Evolutionary conservation across 2,113 vertebrate genomes (phyloP).

Genomic region (Gasterosteus nipponicus): DNA sequence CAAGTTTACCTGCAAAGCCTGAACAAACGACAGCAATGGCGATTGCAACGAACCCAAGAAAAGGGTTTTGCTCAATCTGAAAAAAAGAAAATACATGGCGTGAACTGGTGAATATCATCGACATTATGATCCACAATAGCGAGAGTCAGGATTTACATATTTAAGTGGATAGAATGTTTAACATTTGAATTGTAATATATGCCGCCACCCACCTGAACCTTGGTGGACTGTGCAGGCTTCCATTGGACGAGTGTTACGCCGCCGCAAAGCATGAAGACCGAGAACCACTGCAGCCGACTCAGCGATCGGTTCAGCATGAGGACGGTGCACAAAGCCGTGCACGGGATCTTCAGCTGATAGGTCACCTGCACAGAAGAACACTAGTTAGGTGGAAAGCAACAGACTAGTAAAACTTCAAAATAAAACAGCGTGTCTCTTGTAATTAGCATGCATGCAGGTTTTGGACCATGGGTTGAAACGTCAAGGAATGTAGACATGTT

Average conservation of each 20-base stretch:
- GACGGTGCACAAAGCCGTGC: slow-evolving; percentile 94
- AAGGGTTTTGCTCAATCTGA: slow-evolving; percentile 92
- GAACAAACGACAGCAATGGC: slow-evolving; percentile 94
- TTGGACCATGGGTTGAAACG: no score
- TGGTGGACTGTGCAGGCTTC: slow-evolving; percentile 88
- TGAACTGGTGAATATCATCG: not conserved
- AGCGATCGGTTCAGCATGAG: slow-evolving; percentile 93
- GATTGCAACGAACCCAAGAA: slow-evolving; percentile 89
- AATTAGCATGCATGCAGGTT: no score
- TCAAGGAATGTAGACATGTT: no score
- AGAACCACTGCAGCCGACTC: slow-evolving; percentile 93
- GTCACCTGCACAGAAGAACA: slow-evolving; percentile 85
- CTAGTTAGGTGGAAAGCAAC: not conserved
- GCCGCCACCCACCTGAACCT: slow-evolving; percentile 86
- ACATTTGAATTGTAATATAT: not conserved
- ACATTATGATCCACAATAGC: not conserved
- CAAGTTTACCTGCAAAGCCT: slow-evolving; percentile 92
- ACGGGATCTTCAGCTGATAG: slow-evolving; percentile 97
- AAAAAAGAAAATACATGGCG: not conserved
- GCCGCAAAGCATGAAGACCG: slow-evolving; percentile 92
- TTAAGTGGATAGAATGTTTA: not conserved
- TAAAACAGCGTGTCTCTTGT: no score
- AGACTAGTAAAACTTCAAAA: not conserved
- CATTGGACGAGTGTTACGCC: slow-evolving; percentile 95
- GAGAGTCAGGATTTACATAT: not conserved